Evolutionary conservation across 1,140 invertebrate genomes (phyloP).

Genomic region (Cephus cinctus): DNA sequence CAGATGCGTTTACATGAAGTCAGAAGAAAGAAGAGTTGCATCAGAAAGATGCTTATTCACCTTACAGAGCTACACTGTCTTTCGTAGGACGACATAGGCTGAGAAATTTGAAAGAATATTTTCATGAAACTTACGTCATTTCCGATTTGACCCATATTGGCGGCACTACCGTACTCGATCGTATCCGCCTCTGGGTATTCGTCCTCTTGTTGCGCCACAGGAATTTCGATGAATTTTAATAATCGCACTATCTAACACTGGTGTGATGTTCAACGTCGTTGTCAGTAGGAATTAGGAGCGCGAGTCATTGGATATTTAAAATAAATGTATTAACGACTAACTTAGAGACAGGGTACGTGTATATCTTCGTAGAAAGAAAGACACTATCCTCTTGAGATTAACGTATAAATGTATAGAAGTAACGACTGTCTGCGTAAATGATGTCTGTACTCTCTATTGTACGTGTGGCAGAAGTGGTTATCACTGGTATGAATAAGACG

Average conservation of each 20-base stretch:
- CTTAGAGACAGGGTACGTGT: too few relatives aligned
- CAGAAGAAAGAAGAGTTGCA: background rate
- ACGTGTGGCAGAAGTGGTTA: too few relatives aligned
- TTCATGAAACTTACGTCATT: conserved; percentile 55
- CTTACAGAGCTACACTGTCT: background rate
- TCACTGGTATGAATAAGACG: conserved; percentile 24
- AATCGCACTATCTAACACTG: conserved; percentile 25
- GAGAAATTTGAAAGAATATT: background rate
- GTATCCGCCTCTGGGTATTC: conserved; percentile 49
- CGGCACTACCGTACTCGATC: conserved; percentile 44
- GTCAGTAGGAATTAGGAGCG: conserved; percentile 9
- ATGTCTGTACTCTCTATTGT: too few relatives aligned
- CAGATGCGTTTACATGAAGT: background rate
- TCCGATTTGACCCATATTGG: conserved; percentile 60
- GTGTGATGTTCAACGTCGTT: too few relatives aligned
- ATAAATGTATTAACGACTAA: too few relatives aligned
- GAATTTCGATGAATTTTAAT: conserved; percentile 51
- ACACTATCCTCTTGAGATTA: too few relatives aligned
- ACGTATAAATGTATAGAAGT: too few relatives aligned
- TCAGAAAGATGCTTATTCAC: background rate
- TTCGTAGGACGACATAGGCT: background rate
- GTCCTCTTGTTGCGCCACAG: conserved; percentile 52
- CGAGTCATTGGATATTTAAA: background rate
- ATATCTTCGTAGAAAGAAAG: too few relatives aligned
- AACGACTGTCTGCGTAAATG: too few relatives aligned